Evolutionary conservation across 2,113 vertebrate species (phyloP).

Genomic region (Campylomormyrus numenius): DNA sequence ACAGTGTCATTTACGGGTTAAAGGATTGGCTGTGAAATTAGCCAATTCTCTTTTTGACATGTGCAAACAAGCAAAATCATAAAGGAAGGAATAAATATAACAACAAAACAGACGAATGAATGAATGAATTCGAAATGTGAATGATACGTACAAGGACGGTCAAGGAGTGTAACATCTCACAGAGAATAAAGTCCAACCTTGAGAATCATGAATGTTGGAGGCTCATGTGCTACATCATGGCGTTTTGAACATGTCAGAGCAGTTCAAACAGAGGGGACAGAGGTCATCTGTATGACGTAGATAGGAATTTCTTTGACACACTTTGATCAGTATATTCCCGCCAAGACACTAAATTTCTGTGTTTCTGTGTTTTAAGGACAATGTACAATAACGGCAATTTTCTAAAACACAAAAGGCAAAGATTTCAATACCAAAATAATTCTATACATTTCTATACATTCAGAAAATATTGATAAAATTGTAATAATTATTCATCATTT

Average conservation of each 20-base stretch:
- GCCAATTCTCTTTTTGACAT: background rate
- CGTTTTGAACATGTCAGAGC: conserved; percentile 52
- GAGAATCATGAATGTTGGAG: conserved; percentile 70
- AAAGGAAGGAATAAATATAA: background rate
- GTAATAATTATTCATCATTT: conserved; percentile 31
- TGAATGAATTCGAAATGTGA: background rate
- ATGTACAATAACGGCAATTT: background rate
- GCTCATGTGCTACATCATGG: conserved; percentile 70
- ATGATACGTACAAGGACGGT: conserved; percentile 4
- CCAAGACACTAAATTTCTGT: background rate
- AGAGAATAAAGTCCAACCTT: conserved; percentile 74
- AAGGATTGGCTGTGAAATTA: background rate
- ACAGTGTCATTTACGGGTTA: background rate
- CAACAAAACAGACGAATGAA: background rate
- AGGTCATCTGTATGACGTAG: conserved; percentile 60
- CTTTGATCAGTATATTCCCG: conserved; percentile 5
- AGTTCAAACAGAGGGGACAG: conserved; percentile 62
- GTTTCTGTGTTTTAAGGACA: background rate
- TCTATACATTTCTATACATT: background rate
- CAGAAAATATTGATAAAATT: background rate
- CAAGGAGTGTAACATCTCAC: conserved; percentile 58
- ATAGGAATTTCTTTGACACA: conserved; percentile 39
- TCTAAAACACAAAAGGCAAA: background rate
- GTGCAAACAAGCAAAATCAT: background rate
- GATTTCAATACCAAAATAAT: background rate